phyloP scores from a whole-genome alignment of 2,113 vertebrate genomes.

The Megalops atlanticus region DNA sequence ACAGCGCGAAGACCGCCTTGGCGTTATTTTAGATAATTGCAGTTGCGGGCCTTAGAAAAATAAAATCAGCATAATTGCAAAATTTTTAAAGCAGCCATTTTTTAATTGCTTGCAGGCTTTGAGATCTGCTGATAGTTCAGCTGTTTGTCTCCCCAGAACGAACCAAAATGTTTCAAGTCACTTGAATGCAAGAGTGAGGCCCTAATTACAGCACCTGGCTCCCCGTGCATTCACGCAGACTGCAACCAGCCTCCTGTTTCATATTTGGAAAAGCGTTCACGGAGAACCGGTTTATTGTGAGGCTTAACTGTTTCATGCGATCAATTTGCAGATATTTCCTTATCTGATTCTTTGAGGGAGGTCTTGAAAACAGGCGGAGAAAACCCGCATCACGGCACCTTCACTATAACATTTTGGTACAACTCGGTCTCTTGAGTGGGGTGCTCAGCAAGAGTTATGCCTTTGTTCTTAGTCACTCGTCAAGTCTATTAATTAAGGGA shows the following conservation, averaged over 20 bases:
- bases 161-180: constrained; percentile 27
- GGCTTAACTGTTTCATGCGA: constrained; percentile 34
- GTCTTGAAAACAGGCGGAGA: constrained; percentile 41
- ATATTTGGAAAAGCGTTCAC: constrained; percentile 42
- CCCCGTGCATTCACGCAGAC: constrained; percentile 35
- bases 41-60: constrained; percentile 54
- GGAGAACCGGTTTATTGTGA: constrained; percentile 41
- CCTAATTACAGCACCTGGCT: constrained; percentile 34
- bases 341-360: constrained; percentile 65
- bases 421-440: background rate
- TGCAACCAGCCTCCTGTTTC: constrained; percentile 29
- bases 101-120: constrained; percentile 56
- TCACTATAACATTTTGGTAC: background rate
- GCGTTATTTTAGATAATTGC: constrained; percentile 51
- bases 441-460: background rate
- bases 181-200: constrained; percentile 13
- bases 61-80: constrained; percentile 51
- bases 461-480: background rate
- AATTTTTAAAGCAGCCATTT: constrained; percentile 45
- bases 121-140: constrained; percentile 51
- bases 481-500: background rate
- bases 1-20: constrained; percentile 19
- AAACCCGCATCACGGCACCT: background rate
- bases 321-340: constrained; percentile 48
- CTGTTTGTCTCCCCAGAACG: constrained; percentile 26